A percentile compares a stretch with the other conserved stretches of the same genome.
These are phyloP conservation scores for Clarias pachynema DNA, from an alignment of 2,797 vertebrate species.

Conservation along the genomic window DNA sequence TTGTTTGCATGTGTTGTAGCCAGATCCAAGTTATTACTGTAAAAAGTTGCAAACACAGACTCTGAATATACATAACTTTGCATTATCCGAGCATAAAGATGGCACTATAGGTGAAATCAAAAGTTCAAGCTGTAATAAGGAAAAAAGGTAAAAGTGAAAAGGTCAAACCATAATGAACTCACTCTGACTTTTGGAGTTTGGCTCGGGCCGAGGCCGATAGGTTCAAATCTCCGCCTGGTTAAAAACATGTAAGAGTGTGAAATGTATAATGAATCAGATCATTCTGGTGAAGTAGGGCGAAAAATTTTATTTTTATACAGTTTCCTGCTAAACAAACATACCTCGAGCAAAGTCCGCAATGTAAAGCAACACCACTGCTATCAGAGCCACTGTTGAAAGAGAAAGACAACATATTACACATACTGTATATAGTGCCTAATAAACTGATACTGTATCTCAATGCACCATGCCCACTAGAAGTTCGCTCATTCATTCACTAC, in stretches of 20 bases:
- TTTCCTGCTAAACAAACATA: conserved; percentile 65
- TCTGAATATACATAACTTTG: background rate
- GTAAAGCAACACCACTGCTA: conserved; percentile 87
- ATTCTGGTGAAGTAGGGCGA: background rate
- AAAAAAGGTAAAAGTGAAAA: background rate
- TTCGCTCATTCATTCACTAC: background rate
- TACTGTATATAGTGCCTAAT: background rate
- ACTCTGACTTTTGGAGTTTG: conserved; percentile 83
- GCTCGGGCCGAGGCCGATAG: conserved; percentile 82
- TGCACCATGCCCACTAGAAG: too few species aligned
- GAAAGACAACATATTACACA: background rate
- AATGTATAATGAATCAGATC: background rate
- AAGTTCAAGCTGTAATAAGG: background rate
- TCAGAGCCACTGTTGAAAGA: conserved; percentile 79
- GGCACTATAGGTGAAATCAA: background rate
- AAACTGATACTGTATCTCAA: background rate
- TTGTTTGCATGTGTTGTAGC: background rate
- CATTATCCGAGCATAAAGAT: background rate
- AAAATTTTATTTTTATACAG: too few species aligned
- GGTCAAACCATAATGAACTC: conserved; percentile 65
- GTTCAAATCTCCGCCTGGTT: conserved; percentile 89
- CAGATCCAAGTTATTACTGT: background rate
- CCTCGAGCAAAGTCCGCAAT: conserved; percentile 85
- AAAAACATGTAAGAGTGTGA: background rate
- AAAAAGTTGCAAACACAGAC: background rate